Percentiles rank a stretch among this genome's conserved stretches.
Evolutionary conservation across 1,140 invertebrate species (phyloP).

Genomic region (Platyura marginata): DNA sequence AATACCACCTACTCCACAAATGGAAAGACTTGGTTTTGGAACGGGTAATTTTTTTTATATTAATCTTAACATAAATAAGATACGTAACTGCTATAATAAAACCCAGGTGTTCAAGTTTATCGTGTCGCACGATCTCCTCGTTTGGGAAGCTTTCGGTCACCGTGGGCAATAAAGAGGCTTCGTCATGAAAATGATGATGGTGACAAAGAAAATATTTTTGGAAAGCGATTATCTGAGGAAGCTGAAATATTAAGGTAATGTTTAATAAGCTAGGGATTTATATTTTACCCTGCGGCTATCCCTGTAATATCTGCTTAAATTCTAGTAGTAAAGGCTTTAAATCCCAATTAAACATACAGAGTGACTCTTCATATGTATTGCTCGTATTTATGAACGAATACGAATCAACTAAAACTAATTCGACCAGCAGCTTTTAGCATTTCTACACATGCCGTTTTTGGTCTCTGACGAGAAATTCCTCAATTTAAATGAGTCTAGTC

Average conservation of each 20-base stretch:
- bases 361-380: no score
- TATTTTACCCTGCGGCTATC: no score
- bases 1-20: conserved; percentile 45
- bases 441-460: no score
- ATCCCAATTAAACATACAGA: no score
- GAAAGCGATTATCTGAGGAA: conserved; percentile 43
- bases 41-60: conserved; percentile 32
- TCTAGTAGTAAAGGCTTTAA: no score
- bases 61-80: conserved; percentile 4
- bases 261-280: not conserved
- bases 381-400: no score
- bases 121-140: conserved; percentile 49
- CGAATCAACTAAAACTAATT: no score
- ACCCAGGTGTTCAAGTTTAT: conserved; percentile 54
- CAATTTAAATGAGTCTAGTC: no score
- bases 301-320: no score
- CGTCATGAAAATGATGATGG: conserved; percentile 14
- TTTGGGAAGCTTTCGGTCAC: conserved; percentile 42
- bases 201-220: conserved; percentile 19
- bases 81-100: conserved; percentile 14
- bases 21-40: conserved; percentile 51
- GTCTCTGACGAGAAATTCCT: no score
- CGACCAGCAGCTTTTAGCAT: no score
- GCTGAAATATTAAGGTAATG: conserved; percentile 31
- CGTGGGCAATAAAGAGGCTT: conserved; percentile 63